Percentiles rank a stretch among this genome's conserved stretches.
Conservation (phyloP, 2,888 invertebrate species). For the Anarsia innoxiella region DNA sequence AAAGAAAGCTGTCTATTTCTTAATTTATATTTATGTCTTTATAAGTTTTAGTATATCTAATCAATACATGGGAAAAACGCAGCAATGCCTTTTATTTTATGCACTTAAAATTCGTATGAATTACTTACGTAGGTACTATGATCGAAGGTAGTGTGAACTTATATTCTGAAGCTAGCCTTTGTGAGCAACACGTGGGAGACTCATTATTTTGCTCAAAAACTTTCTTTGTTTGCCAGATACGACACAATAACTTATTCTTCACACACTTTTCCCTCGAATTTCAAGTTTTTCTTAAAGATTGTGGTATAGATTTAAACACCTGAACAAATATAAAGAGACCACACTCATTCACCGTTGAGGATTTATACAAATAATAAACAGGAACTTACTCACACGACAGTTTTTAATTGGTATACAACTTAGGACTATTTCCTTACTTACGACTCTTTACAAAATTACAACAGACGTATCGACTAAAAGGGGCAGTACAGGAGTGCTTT, state of each 20-base stretch:
- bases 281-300: conserved; percentile 6
- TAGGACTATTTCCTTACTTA: conserved; percentile 65
- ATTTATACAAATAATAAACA: not conserved
- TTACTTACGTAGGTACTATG: conserved; percentile 7
- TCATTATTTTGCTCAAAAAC: conserved; percentile 16
- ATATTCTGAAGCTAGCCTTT: too few relatives aligned
- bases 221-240: conserved; percentile 28
- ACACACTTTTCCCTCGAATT: conserved; percentile 25
- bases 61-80: conserved; percentile 24
- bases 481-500: conserved; percentile 64
- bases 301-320: conserved; percentile 4
- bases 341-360: conserved; percentile 4
- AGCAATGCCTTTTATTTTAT: conserved; percentile 4
- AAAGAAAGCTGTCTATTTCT: conserved; percentile 9
- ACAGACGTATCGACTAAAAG: conserved; percentile 70
- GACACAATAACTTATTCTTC: too few relatives aligned
- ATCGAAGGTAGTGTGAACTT: too few relatives aligned
- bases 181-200: conserved; percentile 29
- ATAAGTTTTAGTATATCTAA: conserved; percentile 33
- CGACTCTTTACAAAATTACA: conserved; percentile 76
- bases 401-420: conserved; percentile 71
- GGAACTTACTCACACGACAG: conserved; percentile 57
- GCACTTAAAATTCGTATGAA: not conserved
- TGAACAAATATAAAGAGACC: conserved; percentile 6
- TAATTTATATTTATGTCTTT: conserved; percentile 19